These are phyloP conservation scores for Tenthredo distinguenda DNA, from an alignment of 2,888 invertebrate species.

Conservation along the genomic window DNA sequence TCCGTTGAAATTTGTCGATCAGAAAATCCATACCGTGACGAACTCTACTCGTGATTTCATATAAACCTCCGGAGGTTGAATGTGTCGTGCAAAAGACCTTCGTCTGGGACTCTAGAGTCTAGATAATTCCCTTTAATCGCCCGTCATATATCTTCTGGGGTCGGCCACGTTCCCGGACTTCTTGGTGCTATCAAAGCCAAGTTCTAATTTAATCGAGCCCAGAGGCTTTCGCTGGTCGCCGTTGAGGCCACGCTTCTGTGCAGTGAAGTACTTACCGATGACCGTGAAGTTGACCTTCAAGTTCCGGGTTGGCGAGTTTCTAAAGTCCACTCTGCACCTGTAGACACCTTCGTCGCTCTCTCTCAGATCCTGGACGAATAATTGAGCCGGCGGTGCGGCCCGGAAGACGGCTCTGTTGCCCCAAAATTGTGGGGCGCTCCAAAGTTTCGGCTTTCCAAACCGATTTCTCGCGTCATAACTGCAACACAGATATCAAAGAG, in stretches of 20 bases:
- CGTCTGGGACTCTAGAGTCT: background rate
- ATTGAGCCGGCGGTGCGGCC: slow-evolving; percentile 80
- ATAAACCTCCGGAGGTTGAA: background rate
- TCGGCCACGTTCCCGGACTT: slow-evolving; percentile 15
- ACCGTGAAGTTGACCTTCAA: slow-evolving; percentile 88
- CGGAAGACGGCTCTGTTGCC: slow-evolving; percentile 82
- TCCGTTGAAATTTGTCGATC: background rate
- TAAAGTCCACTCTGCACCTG: slow-evolving; percentile 87
- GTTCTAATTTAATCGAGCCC: slow-evolving; percentile 31
- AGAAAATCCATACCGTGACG: background rate
- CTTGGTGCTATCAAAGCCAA: slow-evolving; percentile 19
- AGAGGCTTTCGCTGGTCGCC: slow-evolving; percentile 23
- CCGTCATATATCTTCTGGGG: slow-evolving; percentile 20
- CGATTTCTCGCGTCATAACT: slow-evolving; percentile 84
- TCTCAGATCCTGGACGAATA: slow-evolving; percentile 74
- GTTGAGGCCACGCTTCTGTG: background rate
- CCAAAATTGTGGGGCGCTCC: slow-evolving; percentile 82
- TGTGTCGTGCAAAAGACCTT: background rate
- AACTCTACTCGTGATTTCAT: background rate
- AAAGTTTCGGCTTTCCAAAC: slow-evolving; percentile 81
- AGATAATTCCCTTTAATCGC: slow-evolving; percentile 15
- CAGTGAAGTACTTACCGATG: slow-evolving; percentile 81
- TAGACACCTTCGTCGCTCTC: slow-evolving; percentile 85
- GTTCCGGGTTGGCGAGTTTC: slow-evolving; percentile 87
- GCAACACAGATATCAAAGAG: slow-evolving; percentile 70